Evolutionary conservation across 2,888 invertebrate genomes (phyloP).

Genomic region (Melieria picta): DNA sequence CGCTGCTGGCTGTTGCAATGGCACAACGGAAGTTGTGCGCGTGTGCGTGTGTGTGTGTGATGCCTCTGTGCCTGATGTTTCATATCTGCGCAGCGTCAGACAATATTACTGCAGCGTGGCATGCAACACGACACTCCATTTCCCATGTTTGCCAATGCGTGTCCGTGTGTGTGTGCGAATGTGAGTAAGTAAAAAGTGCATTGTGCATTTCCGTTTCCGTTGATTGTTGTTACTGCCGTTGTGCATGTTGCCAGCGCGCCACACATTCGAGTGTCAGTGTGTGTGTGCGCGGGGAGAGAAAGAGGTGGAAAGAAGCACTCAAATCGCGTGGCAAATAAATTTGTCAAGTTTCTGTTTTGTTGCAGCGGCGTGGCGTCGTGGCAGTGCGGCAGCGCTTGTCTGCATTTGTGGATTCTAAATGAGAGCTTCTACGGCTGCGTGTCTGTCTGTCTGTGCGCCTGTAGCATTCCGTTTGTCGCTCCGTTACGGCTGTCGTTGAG

Average conservation of each 20-base stretch:
- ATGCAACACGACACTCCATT: constrained; percentile 16
- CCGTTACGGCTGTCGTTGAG: constrained; percentile 13
- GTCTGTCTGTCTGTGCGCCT: neutral
- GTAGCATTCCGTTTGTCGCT: neutral
- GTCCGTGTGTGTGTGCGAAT: neutral
- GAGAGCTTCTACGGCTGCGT: neutral
- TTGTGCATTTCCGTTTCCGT: neutral
- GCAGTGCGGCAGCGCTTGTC: neutral
- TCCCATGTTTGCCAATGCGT: constrained; percentile 1
- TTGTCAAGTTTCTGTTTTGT: constrained; percentile 49
- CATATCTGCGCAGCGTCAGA: constrained; percentile 17
- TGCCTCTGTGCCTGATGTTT: neutral
- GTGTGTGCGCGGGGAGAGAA: neutral
- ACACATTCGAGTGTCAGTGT: constrained; percentile 3
- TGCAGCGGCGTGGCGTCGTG: constrained; percentile 35
- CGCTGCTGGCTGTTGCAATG: neutral
- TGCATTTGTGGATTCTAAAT: too few species aligned
- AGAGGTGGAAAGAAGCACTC: constrained; percentile 36
- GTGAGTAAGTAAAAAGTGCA: neutral
- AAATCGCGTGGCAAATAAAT: constrained; percentile 57
- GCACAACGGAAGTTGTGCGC: neutral
- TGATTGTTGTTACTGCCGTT: neutral
- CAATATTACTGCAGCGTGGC: constrained; percentile 1
- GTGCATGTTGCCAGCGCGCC: neutral
- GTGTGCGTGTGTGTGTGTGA: neutral